phyloP scores from a whole-genome alignment of 2,797 vertebrate species.

The Coreius guichenoti region DNA sequence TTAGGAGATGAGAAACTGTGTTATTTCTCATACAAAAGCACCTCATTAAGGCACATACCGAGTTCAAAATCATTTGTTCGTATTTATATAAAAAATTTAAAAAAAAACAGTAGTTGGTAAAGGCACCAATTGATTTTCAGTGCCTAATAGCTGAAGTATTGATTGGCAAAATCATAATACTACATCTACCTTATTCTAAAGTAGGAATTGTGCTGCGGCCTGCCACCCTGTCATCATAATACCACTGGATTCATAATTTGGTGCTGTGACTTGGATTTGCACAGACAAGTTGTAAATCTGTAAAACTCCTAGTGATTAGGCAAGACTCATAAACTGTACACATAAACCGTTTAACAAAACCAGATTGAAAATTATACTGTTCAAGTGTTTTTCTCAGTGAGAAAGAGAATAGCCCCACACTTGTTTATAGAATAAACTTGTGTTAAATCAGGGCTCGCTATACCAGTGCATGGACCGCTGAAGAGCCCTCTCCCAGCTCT shows the following conservation, averaged over 20 bases:
- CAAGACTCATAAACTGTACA: not conserved
- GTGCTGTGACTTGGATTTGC: not conserved
- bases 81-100: too few relatives aligned
- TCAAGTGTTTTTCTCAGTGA: constrained; percentile 17
- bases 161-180: constrained; percentile 21
- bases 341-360: not conserved
- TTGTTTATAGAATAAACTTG: not conserved
- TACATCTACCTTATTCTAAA: not conserved
- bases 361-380: constrained; percentile 2
- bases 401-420: not conserved
- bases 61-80: not conserved
- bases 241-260: not conserved
- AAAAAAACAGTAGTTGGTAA: not conserved
- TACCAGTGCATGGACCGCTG: constrained; percentile 89
- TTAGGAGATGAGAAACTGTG: not conserved
- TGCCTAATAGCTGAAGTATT: not conserved
- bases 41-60: not conserved
- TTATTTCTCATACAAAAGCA: not conserved
- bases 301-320: not conserved
- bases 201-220: not conserved
- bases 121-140: constrained; percentile 3
- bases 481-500: constrained; percentile 89
- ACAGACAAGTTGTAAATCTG: not conserved
- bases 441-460: constrained; percentile 68
- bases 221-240: not conserved